Percentiles rank a stretch among this genome's conserved stretches.
These are phyloP conservation scores for Spodoptera frugiperda DNA, from an alignment of 1,140 invertebrate species.

Conservation along the genomic window DNA sequence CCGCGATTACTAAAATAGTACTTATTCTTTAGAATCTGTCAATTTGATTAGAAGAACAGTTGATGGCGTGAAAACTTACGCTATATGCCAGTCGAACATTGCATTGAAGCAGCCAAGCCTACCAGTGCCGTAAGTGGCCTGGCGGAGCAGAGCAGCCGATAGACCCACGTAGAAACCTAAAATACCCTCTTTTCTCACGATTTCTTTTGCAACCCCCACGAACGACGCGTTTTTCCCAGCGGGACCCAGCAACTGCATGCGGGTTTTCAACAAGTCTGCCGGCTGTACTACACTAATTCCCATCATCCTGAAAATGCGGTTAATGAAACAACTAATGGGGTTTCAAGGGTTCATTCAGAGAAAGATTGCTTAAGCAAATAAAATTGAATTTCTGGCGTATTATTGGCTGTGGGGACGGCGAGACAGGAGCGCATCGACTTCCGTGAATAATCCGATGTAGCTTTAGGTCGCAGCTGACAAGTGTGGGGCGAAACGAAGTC, in stretches of 20 bases:
- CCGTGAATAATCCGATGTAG: too few relatives aligned
- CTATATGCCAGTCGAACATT: constrained; percentile 93
- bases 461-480: too few relatives aligned
- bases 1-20: constrained; percentile 53
- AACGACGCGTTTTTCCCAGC: constrained; percentile 90
- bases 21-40: neutral
- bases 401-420: too few relatives aligned
- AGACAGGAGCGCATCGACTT: too few relatives aligned
- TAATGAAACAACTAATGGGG: neutral
- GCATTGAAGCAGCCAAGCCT: constrained; percentile 97
- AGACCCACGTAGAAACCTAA: constrained; percentile 95
- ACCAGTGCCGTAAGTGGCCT: constrained; percentile 99
- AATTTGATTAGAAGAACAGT: neutral
- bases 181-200: constrained; percentile 95
- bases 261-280: constrained; percentile 98
- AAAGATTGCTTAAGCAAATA: too few relatives aligned
- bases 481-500: too few relatives aligned
- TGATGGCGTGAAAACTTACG: constrained; percentile 71
- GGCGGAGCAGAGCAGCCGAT: constrained; percentile 94
- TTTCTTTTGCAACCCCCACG: constrained; percentile 90
- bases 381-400: too few relatives aligned
- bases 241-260: constrained; percentile 94
- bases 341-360: too few relatives aligned
- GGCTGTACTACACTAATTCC: constrained; percentile 99
- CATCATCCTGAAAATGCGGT: constrained; percentile 92